Conservation (phyloP, 1,140 invertebrate species). For the Olivierus martensii region DNA sequence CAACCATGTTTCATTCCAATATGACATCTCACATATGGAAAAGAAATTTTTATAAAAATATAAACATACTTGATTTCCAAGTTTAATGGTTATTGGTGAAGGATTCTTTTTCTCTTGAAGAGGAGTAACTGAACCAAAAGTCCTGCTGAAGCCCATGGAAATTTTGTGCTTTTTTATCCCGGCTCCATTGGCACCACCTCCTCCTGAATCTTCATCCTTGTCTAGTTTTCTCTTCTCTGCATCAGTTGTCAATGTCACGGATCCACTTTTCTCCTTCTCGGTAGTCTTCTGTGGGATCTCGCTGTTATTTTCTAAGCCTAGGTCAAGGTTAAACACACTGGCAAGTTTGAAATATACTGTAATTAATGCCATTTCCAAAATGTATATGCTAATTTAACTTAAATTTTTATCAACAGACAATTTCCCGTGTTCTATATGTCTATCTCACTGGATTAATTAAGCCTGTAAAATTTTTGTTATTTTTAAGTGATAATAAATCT, state of each 20-base stretch:
- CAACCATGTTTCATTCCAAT: too few species aligned
- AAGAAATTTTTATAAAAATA: neutral
- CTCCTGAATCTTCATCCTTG: neutral
- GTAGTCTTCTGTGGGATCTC: neutral
- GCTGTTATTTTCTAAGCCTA: constrained; percentile 10
- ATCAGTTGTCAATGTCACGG: neutral
- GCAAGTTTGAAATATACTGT: constrained; percentile 11
- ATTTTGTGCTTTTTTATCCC: constrained; percentile 10
- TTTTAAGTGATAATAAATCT: too few species aligned
- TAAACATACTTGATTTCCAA: constrained; percentile 9
- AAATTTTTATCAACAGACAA: too few species aligned
- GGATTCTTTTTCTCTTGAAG: constrained; percentile 9
- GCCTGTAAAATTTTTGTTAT: too few species aligned
- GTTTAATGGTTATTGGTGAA: constrained; percentile 10
- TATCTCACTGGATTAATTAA: too few species aligned
- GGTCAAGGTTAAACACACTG: constrained; percentile 19
- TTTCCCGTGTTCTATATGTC: too few species aligned
- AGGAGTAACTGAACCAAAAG: constrained; percentile 4
- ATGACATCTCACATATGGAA: neutral
- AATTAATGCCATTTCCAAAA: too few species aligned
- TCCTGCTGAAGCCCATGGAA: constrained; percentile 9
- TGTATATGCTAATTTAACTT: too few species aligned
- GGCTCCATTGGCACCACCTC: constrained; percentile 7
- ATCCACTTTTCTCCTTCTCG: neutral
- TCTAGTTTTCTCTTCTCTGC: constrained; percentile 7